Base-by-base conservation (phyloP, 2,797 vertebrate genomes). In the Arrhamphus sclerolepis region DNA sequence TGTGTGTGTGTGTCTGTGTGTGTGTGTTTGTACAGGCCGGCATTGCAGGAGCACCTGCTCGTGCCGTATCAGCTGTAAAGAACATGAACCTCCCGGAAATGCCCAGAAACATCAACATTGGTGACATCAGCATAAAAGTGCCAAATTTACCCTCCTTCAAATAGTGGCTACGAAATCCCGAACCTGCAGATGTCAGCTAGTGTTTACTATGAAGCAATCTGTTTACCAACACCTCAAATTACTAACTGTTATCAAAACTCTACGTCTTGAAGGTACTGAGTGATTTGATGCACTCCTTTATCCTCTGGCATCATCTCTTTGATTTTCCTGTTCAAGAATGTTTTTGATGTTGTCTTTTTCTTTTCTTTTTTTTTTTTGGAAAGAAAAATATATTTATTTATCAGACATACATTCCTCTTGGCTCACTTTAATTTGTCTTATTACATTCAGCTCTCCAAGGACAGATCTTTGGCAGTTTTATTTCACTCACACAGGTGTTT, bases 41-140 rank as follows among this genome's bases (percentile, higher is more conserved):
- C 92, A 97, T 99, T 92, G 96, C 97, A 63, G 97, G 97, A 88
- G 97, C 97, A 72, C 97, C 97, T 87, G 97, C 97, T 81, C 95
- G 97, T 81, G 97, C 97, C 69, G 97, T 99, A 75, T 99, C 97
- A 80, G 97, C 97, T 82, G 97, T 99, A 89, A 99, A 99, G 96
- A 99, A 98, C 94, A 99, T 99, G 96, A 99, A 98, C 86, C 96
- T 98, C 77, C 97, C 97, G 78, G 97, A 99, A 93, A 99, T 99
- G 90, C 97, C 97, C 93, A 95, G 96, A 95, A 99, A 99, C 95
- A 99, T 99, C 94, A 98, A 98, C 94, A 99, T 98, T 91, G 97
- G 97, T 91, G 97, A 99, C 94, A 99, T 98, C 95, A 98, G 97
- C 96, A 99, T 98, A 93, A 98, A 99, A 98, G 97, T 98, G 95